A percentile compares a stretch with the other conserved stretches of the same genome.
Evolutionary conservation across 1,140 invertebrate genomes (phyloP).

Genomic region (Solenopsis invicta): DNA sequence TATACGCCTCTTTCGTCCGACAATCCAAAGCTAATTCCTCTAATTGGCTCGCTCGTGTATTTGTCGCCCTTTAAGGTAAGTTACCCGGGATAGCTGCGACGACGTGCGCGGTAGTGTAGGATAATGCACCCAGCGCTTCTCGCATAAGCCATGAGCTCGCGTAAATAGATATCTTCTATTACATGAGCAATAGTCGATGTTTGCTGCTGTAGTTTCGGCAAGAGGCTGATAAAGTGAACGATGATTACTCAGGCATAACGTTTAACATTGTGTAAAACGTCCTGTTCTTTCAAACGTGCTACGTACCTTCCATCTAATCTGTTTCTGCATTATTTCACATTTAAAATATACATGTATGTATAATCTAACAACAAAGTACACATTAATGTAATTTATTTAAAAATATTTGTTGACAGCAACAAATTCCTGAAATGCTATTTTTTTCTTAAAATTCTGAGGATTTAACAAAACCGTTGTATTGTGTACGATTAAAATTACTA

Average conservation of each 20-base stretch:
- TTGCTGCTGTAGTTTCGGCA: background rate
- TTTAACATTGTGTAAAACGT: background rate
- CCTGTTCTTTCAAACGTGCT: background rate
- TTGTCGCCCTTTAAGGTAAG: constrained; percentile 51
- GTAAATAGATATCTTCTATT: constrained; percentile 54
- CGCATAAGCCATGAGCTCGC: constrained; percentile 12
- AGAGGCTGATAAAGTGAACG: constrained; percentile 6
- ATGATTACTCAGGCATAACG: background rate
- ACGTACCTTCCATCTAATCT: background rate
- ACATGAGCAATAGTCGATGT: constrained; percentile 26
- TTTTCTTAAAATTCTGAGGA: no score
- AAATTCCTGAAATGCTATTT: no score
- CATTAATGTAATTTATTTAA: no score
- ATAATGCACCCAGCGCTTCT: constrained; percentile 24
- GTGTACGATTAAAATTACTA: no score
- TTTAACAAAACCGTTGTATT: no score
- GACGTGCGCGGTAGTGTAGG: constrained; percentile 31
- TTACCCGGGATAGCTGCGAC: constrained; percentile 18
- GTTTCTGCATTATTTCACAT: background rate
- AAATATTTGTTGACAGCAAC: no score
- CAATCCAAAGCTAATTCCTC: constrained; percentile 74
- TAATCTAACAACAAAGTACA: no score
- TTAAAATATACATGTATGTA: background rate
- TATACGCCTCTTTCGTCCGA: constrained; percentile 69
- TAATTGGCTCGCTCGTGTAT: constrained; percentile 71